Conservation (phyloP, 2,113 vertebrate species). For the Ammodytes dubius region DNA sequence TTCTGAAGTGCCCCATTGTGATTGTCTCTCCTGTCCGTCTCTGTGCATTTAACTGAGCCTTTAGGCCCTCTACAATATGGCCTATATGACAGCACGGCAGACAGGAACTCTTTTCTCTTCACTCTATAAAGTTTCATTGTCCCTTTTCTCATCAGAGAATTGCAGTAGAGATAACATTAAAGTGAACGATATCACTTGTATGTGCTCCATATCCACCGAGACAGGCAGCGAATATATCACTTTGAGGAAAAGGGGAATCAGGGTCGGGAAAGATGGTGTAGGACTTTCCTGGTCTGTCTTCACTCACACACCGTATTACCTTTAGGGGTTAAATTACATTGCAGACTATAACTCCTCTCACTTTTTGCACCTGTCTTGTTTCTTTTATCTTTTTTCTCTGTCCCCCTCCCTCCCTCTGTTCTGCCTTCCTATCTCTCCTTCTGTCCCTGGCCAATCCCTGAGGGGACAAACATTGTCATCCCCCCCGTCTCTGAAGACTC, state of each 20-base stretch:
- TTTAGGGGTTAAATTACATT: conserved; percentile 59
- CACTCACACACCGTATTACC: conserved; percentile 38
- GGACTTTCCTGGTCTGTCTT: conserved; percentile 48
- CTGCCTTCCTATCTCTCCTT: conserved; percentile 33
- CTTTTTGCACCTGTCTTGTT: conserved; percentile 25
- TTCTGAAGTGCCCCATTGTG: conserved; percentile 28
- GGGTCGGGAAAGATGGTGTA: conserved; percentile 38
- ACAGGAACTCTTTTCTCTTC: conserved; percentile 63
- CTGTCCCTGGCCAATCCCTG: conserved; percentile 47
- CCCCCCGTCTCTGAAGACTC: conserved; percentile 70
- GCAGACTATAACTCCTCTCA: conserved; percentile 45
- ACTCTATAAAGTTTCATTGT: conserved; percentile 74
- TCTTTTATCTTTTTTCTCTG: conserved; percentile 31
- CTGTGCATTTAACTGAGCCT: conserved; percentile 52
- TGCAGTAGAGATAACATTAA: conserved; percentile 66
- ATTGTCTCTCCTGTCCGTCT: conserved; percentile 19
- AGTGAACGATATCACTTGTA: conserved; percentile 56
- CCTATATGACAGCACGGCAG: conserved; percentile 52
- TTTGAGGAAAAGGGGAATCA: conserved; percentile 45
- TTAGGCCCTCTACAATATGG: conserved; percentile 45
- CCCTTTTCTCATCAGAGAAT: conserved; percentile 68
- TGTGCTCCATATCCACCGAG: conserved; percentile 63
- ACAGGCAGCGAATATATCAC: conserved; percentile 60
- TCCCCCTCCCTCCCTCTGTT: conserved; percentile 45
- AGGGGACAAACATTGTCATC: conserved; percentile 65